A percentile compares a stretch with the other conserved stretches of the same genome.
Evolutionary conservation across 2,113 vertebrate species (phyloP).

Genomic region (Prunella fulvescens): DNA sequence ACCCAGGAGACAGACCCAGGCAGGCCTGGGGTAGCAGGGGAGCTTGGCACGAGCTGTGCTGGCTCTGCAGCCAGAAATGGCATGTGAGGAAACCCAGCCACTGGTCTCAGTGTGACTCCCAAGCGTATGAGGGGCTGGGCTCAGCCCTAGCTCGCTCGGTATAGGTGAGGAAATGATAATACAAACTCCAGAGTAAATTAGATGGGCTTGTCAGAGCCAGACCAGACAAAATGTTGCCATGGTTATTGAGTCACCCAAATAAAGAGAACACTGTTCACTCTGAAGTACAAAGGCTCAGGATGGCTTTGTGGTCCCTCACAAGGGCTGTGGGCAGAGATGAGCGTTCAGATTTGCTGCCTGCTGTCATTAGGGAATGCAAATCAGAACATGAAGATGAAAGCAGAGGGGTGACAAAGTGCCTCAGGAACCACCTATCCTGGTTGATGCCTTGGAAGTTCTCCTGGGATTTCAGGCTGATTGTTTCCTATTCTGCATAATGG

Average conservation of each 20-base stretch:
- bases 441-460: neutral
- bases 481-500: conserved; percentile 6
- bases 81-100: neutral
- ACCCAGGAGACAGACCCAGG: neutral
- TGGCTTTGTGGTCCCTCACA: conserved; percentile 10
- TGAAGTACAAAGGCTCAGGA: neutral
- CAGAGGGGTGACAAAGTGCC: neutral
- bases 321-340: conserved; percentile 1
- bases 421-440: neutral
- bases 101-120: neutral
- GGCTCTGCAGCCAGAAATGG: neutral
- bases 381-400: neutral
- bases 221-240: conserved; percentile 47
- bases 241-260: conserved; percentile 41
- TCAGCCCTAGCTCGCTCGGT: neutral
- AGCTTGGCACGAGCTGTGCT: neutral
- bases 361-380: conserved; percentile 16
- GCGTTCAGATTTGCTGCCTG: neutral
- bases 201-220: conserved; percentile 44
- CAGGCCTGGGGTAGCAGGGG: neutral
- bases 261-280: neutral
- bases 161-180: conserved; percentile 6
- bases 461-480: neutral
- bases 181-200: neutral
- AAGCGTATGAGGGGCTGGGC: neutral